Evolutionary conservation across 1,140 invertebrate species (phyloP).

Genomic region (Macrobrachium rosenbergii): DNA sequence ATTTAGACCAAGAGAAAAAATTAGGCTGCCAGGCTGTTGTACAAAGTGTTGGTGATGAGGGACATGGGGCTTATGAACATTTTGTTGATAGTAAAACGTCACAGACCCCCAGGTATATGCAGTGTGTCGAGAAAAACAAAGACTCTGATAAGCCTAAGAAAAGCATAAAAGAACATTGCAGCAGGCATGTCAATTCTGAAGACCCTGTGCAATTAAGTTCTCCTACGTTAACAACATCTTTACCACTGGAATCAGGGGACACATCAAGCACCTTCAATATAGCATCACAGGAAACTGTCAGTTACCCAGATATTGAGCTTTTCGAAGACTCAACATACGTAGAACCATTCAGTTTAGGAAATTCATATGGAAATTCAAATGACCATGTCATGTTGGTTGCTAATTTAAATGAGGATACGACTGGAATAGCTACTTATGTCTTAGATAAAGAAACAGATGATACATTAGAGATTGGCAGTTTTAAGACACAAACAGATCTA

Average conservation of each 20-base stretch:
- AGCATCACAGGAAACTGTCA: slow-evolving; percentile 20
- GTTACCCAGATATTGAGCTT: slow-evolving; percentile 3
- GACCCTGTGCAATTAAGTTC: too few relatives aligned
- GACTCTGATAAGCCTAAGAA: too few relatives aligned
- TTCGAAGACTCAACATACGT: not conserved
- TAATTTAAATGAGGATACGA: slow-evolving; percentile 13
- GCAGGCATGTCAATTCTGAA: too few relatives aligned
- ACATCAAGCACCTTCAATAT: not conserved
- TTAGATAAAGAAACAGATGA: not conserved
- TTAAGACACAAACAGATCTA: slow-evolving; percentile 1
- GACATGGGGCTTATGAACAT: not conserved
- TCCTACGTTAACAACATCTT: not conserved
- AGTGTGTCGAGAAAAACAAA: too few relatives aligned
- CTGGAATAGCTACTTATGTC: slow-evolving; percentile 24
- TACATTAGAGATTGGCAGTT: slow-evolving; percentile 6
- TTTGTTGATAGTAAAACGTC: too few relatives aligned
- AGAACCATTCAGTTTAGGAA: not conserved
- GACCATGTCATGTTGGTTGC: slow-evolving; percentile 17
- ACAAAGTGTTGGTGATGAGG: not conserved
- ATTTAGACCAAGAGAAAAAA: slow-evolving; percentile 33
- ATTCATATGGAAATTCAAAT: not conserved
- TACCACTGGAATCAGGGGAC: not conserved
- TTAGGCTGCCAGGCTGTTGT: slow-evolving; percentile 2
- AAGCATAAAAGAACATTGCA: too few relatives aligned
- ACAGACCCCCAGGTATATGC: too few relatives aligned